A percentile compares a stretch with the other conserved stretches of the same genome.
phyloP scores from a whole-genome alignment of 2,797 vertebrate genomes.

The Sparidentex hasta region DNA sequence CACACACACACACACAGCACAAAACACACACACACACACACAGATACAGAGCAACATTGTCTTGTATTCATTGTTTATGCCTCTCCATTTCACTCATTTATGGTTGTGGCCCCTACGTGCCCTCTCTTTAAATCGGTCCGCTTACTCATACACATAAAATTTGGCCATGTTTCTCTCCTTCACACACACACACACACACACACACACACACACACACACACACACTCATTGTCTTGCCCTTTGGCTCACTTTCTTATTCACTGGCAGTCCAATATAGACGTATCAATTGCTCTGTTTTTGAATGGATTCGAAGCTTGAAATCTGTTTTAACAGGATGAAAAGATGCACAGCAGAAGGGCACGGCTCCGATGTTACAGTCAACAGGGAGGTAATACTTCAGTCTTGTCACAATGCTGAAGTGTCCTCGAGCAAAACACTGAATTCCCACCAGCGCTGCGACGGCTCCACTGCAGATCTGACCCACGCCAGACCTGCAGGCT shows the following conservation, averaged over 20 bases:
- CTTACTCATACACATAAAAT: slow-evolving; percentile 62
- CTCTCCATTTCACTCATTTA: slow-evolving; percentile 74
- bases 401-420: slow-evolving; percentile 36
- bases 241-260: slow-evolving; percentile 37
- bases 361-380: slow-evolving; percentile 17
- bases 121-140: slow-evolving; percentile 67
- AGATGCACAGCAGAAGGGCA: slow-evolving; percentile 15
- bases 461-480: slow-evolving; percentile 46
- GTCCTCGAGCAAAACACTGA: slow-evolving; percentile 45
- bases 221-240: slow-evolving; percentile 13
- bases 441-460: slow-evolving; percentile 33
- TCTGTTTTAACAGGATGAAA: slow-evolving; percentile 41
- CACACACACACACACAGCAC: slow-evolving; percentile 16
- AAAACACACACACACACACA: slow-evolving; percentile 32
- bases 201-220: neutral
- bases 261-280: slow-evolving; percentile 12
- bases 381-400: slow-evolving; percentile 33
- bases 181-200: slow-evolving; percentile 13
- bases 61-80: slow-evolving; percentile 71
- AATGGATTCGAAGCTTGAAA: slow-evolving; percentile 31
- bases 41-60: slow-evolving; percentile 57
- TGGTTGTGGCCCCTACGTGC: slow-evolving; percentile 61
- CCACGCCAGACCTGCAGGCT: slow-evolving; percentile 47
- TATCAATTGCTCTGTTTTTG: neutral
- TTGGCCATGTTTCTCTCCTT: slow-evolving; percentile 45